phyloP scores from a whole-genome alignment of 2,113 vertebrate species.

The Neopipo cinnamomea region DNA sequence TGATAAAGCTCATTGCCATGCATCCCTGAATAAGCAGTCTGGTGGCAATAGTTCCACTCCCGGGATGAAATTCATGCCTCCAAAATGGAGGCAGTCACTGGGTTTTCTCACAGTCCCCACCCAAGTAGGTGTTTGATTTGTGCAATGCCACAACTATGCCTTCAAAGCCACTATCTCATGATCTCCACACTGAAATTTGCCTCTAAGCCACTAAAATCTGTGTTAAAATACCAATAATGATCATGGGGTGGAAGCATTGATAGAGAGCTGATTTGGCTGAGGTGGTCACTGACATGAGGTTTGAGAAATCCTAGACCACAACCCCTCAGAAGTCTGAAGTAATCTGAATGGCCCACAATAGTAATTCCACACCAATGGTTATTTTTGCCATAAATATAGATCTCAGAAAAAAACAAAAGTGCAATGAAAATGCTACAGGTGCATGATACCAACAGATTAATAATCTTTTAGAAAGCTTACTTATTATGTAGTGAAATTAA shows the following conservation, averaged over 20 bases:
- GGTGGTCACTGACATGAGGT: neutral
- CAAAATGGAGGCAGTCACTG: neutral
- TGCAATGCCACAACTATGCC: neutral
- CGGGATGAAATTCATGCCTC: neutral
- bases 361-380: neutral
- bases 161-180: neutral
- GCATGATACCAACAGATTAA: neutral
- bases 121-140: neutral
- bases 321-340: neutral
- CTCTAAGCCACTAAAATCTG: neutral
- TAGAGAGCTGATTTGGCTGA: neutral
- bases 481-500: neutral
- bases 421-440: neutral
- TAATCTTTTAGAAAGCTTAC: neutral
- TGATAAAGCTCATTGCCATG: neutral
- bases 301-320: neutral
- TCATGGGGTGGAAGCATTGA: neutral
- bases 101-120: neutral
- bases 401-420: neutral
- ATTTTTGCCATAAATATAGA: neutral
- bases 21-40: neutral
- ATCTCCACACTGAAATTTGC: neutral
- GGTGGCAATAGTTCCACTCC: neutral
- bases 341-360: neutral
- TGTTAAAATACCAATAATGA: neutral